Base-by-base conservation (phyloP, 2,797 vertebrate genomes). In the Eidolon dupreanum region DNA sequence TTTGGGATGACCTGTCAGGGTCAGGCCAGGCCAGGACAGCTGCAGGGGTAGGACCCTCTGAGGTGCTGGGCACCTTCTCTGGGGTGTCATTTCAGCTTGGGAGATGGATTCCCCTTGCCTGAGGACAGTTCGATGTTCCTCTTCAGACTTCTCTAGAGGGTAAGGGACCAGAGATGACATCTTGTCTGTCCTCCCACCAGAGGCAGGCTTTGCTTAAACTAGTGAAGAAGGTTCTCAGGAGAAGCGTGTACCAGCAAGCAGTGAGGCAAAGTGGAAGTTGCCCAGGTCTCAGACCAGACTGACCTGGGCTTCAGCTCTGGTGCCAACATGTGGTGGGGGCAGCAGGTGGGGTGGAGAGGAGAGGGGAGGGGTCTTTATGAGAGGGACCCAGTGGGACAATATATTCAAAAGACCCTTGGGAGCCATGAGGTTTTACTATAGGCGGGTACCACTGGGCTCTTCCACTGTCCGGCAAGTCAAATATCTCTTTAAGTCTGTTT, bases 191-290 rank as follows among this genome's bases (percentile, higher is more conserved):
- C n/a, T 83, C 12, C n/a, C 38, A 33, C 71, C 74, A 28, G 2
- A 33, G 36, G 17, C 28, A 86, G 38, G 38, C 36, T 88, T 68
- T 19, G 24, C 68, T 85, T 12, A 31, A 51, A 49, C 1, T 2
- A 49, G 28, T 26, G 33, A 31, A 75, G 55, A 53, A 46, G 20
- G 4, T 57, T 51, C 38, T 88, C 2, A 0, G 55, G 31, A 41
- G 74, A 36, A 49, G 70, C 4, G 10, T n/a, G 1, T 46, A 3
- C 7, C 0, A 1, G 51, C 16, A 33, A 28, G 59, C 1, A 17
- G n/a, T 0, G 0, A 49, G 63, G 71, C 0, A 0, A 0, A 3
- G 0, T 24, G n/a, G 70, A 53, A 41, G 24, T 20, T n/a, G 17
- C 13, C 43, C 3, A 2, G 70, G 28, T 22, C 61, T 49, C 19